phyloP scores from a whole-genome alignment of 2,888 invertebrate genomes.

The Pycnomerus fuliginosus region DNA sequence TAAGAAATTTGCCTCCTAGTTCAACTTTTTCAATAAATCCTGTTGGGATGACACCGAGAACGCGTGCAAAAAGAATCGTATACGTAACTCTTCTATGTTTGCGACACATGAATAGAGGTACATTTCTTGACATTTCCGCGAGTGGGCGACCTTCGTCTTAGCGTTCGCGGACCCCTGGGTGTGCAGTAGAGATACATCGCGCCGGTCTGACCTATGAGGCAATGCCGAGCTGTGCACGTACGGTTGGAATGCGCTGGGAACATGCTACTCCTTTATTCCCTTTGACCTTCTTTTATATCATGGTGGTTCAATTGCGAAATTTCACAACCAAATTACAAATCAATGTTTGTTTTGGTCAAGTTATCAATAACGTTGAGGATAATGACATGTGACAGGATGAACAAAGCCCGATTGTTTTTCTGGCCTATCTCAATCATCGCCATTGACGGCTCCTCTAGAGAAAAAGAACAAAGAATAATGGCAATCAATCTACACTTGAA shows the following conservation, averaged over 20 bases:
- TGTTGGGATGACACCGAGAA: too few species aligned
- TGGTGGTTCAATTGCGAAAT: constrained; percentile 1
- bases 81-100: constrained; percentile 11
- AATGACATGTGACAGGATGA: neutral
- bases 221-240: constrained; percentile 34
- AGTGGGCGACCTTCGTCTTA: constrained; percentile 37
- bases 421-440: neutral
- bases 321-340: too few species aligned
- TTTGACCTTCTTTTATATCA: constrained; percentile 26
- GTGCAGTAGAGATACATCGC: constrained; percentile 29
- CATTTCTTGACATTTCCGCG: constrained; percentile 34
- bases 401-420: neutral
- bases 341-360: neutral
- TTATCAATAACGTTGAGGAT: neutral
- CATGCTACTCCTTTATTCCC: constrained; percentile 24
- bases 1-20: too few species aligned
- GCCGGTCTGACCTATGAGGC: constrained; percentile 38
- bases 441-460: neutral
- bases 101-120: constrained; percentile 30
- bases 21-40: too few species aligned
- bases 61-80: too few species aligned
- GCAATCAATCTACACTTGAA: too few species aligned
- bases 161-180: constrained; percentile 24
- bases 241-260: constrained; percentile 36
- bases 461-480: neutral